phyloP scores from a whole-genome alignment of 2,888 invertebrate species.

The Ganaspis brasiliensis region DNA sequence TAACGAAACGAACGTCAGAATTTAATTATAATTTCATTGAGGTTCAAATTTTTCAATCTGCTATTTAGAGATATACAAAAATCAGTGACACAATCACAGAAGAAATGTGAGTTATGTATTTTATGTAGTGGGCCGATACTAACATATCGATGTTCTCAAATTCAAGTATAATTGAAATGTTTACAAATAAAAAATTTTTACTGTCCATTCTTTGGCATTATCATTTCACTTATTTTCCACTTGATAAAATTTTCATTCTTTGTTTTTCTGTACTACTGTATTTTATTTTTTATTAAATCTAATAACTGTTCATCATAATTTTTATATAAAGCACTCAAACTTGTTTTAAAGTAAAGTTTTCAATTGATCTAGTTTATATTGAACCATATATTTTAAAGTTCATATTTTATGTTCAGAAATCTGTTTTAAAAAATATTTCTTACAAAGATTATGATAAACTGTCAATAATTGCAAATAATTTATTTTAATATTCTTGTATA shows the following conservation, averaged over 20 bases:
- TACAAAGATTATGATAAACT: no score
- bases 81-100: background rate
- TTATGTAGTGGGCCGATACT: background rate
- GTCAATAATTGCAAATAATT: no score
- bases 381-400: no score
- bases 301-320: no score
- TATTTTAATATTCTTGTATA: no score
- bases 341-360: no score
- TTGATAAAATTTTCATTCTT: background rate
- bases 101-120: background rate
- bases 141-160: no score
- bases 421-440: no score
- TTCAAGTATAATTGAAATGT: background rate
- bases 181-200: background rate
- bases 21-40: conserved; percentile 3
- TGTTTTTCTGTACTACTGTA: background rate
- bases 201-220: conserved; percentile 1
- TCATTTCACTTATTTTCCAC: background rate
- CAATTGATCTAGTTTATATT: no score
- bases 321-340: no score
- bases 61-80: background rate
- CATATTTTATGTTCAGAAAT: no score
- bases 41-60: background rate
- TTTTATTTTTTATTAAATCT: no score
- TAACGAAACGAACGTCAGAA: conserved; percentile 20